Evolutionary conservation across 1,140 invertebrate species (phyloP).

Genomic region (Oryctes rhinoceros): DNA sequence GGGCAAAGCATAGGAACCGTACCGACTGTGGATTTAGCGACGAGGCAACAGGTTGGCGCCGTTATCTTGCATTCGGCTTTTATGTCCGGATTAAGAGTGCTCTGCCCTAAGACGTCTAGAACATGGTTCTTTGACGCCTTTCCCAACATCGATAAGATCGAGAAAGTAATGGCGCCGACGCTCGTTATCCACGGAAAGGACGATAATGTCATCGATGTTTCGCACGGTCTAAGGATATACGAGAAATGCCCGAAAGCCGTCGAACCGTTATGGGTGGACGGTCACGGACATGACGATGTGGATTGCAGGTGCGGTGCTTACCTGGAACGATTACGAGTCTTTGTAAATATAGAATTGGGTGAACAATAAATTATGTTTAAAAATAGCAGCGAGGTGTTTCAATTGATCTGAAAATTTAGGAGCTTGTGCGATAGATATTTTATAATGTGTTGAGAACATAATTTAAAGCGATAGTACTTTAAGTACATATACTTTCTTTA

Average conservation of each 20-base stretch:
- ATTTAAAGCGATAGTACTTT: no score
- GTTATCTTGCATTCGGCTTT: constrained; percentile 78
- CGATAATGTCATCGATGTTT: constrained; percentile 79
- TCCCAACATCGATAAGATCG: constrained; percentile 72
- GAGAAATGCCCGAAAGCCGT: constrained; percentile 73
- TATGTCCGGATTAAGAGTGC: constrained; percentile 76
- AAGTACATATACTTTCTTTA: no score
- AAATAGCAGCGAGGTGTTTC: no score
- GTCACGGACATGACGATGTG: constrained; percentile 44
- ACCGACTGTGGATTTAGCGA: constrained; percentile 74
- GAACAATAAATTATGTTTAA: neutral
- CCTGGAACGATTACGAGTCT: constrained; percentile 69
- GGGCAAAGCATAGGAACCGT: constrained; percentile 77
- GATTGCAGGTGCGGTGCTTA: constrained; percentile 41
- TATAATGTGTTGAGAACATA: no score
- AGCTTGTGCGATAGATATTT: no score
- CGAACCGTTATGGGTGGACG: constrained; percentile 76
- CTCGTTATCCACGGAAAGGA: constrained; percentile 82
- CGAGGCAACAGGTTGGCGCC: constrained; percentile 72
- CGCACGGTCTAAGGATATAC: constrained; percentile 75
- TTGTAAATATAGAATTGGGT: constrained; percentile 60
- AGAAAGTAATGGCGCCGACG: constrained; percentile 75
- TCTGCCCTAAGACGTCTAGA: constrained; percentile 74
- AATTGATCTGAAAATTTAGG: no score
- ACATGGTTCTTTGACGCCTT: constrained; percentile 81